Conservation (phyloP, 2,797 vertebrate genomes). For the Artibeus jamaicensis region DNA sequence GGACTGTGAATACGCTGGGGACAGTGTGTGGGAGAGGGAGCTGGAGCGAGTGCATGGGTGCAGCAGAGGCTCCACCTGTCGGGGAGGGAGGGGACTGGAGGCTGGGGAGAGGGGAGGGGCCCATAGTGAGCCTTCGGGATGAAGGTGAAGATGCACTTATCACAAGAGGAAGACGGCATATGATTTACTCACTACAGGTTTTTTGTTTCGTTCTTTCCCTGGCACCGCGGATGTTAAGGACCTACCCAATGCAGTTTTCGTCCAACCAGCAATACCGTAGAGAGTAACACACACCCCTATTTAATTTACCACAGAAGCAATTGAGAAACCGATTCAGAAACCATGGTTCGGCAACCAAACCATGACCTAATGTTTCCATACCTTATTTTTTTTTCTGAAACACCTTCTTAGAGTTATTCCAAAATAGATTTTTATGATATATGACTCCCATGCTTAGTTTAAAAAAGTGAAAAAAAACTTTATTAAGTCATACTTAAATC, state of each 20-base stretch:
- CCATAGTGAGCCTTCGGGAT: background rate
- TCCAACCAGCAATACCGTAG: background rate
- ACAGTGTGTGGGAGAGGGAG: background rate
- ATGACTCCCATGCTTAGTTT: background rate
- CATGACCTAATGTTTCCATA: background rate
- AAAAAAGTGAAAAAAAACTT: background rate
- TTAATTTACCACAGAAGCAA: background rate
- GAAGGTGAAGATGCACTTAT: background rate
- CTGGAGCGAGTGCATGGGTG: background rate
- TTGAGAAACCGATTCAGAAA: no score
- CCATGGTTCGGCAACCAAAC: background rate
- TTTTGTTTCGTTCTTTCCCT: background rate
- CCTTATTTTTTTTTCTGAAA: background rate
- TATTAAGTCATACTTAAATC: background rate
- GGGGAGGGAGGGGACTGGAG: no score
- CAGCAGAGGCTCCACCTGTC: background rate
- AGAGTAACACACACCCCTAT: background rate
- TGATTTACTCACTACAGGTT: background rate
- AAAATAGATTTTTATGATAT: background rate
- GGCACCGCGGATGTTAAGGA: background rate
- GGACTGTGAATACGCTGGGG: background rate
- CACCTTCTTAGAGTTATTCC: background rate
- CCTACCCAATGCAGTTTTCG: background rate
- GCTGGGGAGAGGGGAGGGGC: background rate
- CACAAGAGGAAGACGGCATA: background rate